A percentile compares a stretch with the other conserved stretches of the same genome.
Evolutionary conservation across 1,140 invertebrate genomes (phyloP).

Genomic region (Brachionus rubens): DNA sequence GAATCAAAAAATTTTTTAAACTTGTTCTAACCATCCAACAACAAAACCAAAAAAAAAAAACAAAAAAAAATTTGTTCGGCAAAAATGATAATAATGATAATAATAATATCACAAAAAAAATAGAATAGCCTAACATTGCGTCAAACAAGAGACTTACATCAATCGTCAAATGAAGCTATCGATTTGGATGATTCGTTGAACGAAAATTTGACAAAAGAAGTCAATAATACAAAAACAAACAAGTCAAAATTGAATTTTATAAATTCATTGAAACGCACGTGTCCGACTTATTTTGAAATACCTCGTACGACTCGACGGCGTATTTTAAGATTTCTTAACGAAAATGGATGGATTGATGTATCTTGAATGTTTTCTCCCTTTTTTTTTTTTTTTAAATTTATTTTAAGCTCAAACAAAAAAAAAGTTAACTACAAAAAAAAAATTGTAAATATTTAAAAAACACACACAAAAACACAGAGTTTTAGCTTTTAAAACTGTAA

Average conservation of each 20-base stretch:
- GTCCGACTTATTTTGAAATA: conserved; percentile 33
- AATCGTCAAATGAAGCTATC: neutral
- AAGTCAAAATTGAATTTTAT: conserved; percentile 57
- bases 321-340: conserved; percentile 59
- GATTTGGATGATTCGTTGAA: conserved; percentile 36
- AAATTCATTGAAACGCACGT: conserved; percentile 57
- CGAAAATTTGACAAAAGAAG: conserved; percentile 58
- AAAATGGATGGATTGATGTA: conserved; percentile 58
- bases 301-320: conserved; percentile 49
- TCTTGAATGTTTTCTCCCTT: neutral
- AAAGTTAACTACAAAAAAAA: too few species aligned
- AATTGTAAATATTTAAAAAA: too few species aligned
- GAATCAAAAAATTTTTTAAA: conserved; percentile 37
- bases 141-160: neutral
- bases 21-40: conserved; percentile 20
- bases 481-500: conserved; percentile 11
- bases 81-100: too few species aligned
- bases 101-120: too few species aligned
- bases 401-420: too few species aligned
- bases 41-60: conserved; percentile 1
- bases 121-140: conserved; percentile 25
- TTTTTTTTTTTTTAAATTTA: neutral
- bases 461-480: neutral
- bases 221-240: conserved; percentile 55
- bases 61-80: conserved; percentile 36